phyloP scores from a whole-genome alignment of 2,888 invertebrate species.

The Tachina lurida region DNA sequence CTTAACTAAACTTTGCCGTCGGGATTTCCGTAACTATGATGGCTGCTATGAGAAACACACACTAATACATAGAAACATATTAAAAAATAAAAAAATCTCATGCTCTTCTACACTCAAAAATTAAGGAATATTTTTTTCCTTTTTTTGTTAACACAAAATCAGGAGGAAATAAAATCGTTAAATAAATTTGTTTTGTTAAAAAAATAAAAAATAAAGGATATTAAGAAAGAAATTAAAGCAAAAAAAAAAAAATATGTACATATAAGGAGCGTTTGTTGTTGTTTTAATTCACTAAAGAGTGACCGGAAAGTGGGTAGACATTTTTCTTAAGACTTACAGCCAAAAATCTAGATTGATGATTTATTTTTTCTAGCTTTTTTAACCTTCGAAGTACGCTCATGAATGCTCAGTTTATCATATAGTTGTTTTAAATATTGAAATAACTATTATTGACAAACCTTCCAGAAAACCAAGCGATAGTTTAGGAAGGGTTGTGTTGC shows the following conservation, averaged over 20 bases:
- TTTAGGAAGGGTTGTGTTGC: no score
- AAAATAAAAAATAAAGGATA: slow-evolving; percentile 48
- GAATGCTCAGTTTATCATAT: no score
- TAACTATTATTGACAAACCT: no score
- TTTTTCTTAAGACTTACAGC: background rate
- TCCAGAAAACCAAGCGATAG: no score
- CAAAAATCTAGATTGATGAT: background rate
- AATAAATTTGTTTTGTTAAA: slow-evolving; percentile 2
- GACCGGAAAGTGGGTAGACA: background rate
- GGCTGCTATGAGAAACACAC: slow-evolving; percentile 68
- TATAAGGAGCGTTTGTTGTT: background rate
- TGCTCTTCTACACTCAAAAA: slow-evolving; percentile 53
- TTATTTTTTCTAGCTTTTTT: background rate
- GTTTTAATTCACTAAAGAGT: slow-evolving; percentile 13
- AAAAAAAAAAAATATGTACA: background rate
- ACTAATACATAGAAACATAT: slow-evolving; percentile 40
- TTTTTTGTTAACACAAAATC: slow-evolving; percentile 29
- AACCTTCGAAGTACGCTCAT: no score
- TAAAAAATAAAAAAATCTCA: slow-evolving; percentile 25
- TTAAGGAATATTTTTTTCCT: slow-evolving; percentile 31
- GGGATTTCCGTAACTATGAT: slow-evolving; percentile 75
- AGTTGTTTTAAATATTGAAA: no score
- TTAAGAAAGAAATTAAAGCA: slow-evolving; percentile 29
- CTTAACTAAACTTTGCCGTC: slow-evolving; percentile 77
- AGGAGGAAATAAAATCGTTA: slow-evolving; percentile 62